Conservation (phyloP, 2,797 vertebrate species). For the Danio aesculapii region DNA sequence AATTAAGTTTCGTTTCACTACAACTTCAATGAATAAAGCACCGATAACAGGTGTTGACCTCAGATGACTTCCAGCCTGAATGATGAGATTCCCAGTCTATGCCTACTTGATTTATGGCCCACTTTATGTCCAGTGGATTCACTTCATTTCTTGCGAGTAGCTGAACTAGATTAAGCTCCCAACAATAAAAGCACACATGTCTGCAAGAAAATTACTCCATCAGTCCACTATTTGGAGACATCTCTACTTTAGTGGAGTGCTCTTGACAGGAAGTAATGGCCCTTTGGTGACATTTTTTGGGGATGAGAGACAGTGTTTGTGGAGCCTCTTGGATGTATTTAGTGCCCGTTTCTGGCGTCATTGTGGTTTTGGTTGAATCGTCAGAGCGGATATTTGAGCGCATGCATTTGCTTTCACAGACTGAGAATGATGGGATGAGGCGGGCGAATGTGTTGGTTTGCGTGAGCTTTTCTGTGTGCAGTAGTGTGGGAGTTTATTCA, state of each 20-base stretch:
- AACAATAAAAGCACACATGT: constrained; percentile 44
- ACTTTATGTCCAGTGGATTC: neutral
- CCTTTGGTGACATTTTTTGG: constrained; percentile 18
- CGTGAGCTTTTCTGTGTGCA: constrained; percentile 35
- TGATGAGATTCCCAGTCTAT: constrained; percentile 33
- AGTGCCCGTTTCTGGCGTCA: neutral
- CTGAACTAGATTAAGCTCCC: neutral
- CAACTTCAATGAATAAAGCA: neutral
- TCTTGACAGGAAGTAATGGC: constrained; percentile 22
- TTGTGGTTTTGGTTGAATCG: neutral
- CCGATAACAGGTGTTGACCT: neutral
- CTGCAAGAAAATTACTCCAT: constrained; percentile 25
- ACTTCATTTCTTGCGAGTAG: constrained; percentile 17
- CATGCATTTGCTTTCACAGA: neutral
- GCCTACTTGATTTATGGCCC: constrained; percentile 1
- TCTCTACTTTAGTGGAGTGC: constrained; percentile 35
- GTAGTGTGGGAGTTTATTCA: constrained; percentile 49
- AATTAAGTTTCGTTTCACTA: neutral
- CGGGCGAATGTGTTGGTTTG: constrained; percentile 4
- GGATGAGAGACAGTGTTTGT: neutral
- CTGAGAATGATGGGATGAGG: neutral
- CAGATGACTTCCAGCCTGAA: neutral
- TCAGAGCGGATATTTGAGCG: neutral
- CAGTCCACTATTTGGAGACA: constrained; percentile 13
- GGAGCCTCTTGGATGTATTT: neutral